phyloP scores from a whole-genome alignment of 2,113 vertebrate species.

The Tringa solitaria region DNA sequence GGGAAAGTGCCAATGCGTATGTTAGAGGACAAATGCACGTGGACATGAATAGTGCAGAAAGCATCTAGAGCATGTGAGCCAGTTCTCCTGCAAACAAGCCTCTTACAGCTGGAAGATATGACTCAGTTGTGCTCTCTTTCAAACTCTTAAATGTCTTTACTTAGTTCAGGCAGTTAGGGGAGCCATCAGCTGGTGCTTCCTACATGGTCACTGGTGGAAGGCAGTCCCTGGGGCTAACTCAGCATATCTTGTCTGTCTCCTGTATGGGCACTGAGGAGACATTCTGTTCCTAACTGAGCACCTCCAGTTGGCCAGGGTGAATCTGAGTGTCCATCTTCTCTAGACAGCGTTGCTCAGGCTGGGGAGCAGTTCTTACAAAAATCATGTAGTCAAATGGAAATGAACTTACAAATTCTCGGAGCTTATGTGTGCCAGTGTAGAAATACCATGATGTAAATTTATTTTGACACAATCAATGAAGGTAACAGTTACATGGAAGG shows the following conservation, averaged over 20 bases:
- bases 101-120: not conserved
- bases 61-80: not conserved
- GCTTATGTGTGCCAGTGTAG: not conserved
- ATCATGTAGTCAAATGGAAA: not conserved
- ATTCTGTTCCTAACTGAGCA: not conserved
- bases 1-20: not conserved
- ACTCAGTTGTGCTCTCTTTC: not conserved
- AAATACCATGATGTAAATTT: accelerated
- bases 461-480: not conserved
- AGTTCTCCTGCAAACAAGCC: not conserved
- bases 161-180: not conserved
- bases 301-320: not conserved
- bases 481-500: not conserved
- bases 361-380: not conserved
- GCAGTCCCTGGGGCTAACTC: not conserved
- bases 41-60: not conserved
- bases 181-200: not conserved
- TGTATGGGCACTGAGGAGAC: not conserved
- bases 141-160: not conserved
- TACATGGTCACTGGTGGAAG: not conserved
- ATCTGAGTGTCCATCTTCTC: not conserved
- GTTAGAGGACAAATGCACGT: not conserved
- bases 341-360: accelerated
- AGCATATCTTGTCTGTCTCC: not conserved
- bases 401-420: not conserved